Conservation (phyloP, 1,140 invertebrate species). For the Magallana angulata region DNA sequence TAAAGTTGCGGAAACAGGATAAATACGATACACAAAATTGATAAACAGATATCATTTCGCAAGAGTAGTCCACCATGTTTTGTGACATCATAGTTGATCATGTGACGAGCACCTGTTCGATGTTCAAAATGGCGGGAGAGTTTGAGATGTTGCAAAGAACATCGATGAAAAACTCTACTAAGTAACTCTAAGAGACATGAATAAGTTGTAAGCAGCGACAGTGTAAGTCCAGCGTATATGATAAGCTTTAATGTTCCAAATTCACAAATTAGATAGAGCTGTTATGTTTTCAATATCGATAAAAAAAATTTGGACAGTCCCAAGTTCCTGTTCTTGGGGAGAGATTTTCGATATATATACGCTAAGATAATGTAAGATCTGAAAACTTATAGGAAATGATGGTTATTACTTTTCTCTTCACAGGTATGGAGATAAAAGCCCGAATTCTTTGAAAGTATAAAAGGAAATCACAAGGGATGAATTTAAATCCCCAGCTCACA, state of each 20-base stretch:
- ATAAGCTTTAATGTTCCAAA: no score
- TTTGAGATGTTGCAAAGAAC: not conserved
- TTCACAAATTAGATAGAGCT: no score
- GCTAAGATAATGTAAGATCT: not conserved
- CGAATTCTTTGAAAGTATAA: constrained; percentile 9
- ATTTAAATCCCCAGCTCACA: constrained; percentile 26
- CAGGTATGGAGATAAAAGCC: not conserved
- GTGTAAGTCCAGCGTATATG: no score
- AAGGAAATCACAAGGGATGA: constrained; percentile 4
- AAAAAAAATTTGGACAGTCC: no score
- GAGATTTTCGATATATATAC: no score
- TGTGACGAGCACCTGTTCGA: constrained; percentile 43
- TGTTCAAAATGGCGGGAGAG: constrained; percentile 28
- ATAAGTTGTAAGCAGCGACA: no score
- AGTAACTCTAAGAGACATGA: no score
- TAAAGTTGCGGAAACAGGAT: no score
- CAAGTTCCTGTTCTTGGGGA: no score
- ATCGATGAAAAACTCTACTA: no score
- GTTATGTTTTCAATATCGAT: no score
- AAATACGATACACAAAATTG: no score
- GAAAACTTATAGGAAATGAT: not conserved
- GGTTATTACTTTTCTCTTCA: not conserved
- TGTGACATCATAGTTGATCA: constrained; percentile 13
- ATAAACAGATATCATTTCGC: not conserved
- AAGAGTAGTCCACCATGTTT: constrained; percentile 27